Evolutionary conservation across 2,888 invertebrate genomes (phyloP).

Genomic region (Morpho deidamia): DNA sequence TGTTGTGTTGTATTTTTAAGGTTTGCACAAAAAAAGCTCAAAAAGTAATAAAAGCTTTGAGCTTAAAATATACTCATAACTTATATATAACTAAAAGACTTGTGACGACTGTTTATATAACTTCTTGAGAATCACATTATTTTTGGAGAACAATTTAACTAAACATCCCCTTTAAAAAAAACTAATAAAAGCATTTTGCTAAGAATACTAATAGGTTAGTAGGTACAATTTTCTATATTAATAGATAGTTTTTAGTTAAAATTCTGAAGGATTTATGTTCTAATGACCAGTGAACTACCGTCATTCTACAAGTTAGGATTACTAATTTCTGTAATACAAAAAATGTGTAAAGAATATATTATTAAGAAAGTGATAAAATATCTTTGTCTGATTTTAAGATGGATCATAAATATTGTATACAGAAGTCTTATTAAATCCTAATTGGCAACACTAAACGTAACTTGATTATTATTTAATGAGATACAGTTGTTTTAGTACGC

Average conservation of each 20-base stretch:
- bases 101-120: constrained; percentile 36
- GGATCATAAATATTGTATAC: no score
- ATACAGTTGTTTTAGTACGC: background rate
- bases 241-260: constrained; percentile 3
- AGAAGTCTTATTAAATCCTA: no score
- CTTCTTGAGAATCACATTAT: no score
- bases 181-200: constrained; percentile 2
- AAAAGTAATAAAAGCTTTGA: constrained; percentile 34
- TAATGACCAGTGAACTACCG: constrained; percentile 14
- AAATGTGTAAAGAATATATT: background rate
- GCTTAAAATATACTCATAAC: constrained; percentile 30
- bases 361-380: no score
- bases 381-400: no score
- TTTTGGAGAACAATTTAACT: no score
- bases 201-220: constrained; percentile 14
- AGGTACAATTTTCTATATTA: constrained; percentile 14
- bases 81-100: constrained; percentile 50
- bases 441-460: no score
- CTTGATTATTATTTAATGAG: no score
- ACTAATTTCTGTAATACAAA: background rate
- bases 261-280: constrained; percentile 1
- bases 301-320: background rate
- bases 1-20: background rate
- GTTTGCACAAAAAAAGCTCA: constrained; percentile 7
- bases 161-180: constrained; percentile 2